Base-by-base conservation (phyloP, 2,888 invertebrate genomes). In the Epinotia ramella region DNA sequence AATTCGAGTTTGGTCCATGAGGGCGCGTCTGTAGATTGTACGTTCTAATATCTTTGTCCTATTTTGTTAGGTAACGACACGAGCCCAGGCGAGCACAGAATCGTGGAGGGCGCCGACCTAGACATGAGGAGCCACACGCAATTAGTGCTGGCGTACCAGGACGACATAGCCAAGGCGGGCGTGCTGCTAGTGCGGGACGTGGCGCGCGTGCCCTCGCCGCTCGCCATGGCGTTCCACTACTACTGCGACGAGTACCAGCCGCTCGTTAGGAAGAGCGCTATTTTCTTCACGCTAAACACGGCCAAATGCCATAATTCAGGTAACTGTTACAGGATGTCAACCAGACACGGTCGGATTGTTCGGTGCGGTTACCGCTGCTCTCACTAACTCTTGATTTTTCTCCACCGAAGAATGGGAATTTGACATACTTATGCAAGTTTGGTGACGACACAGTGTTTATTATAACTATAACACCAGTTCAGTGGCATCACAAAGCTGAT, bases 161-260 rank as follows among this genome's bases (percentile, higher is more conserved):
- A 84, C 5, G 88, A 88, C 40, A 84, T 94, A 0, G 81, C 84
- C 40, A 84, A 80, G 80, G 86, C 86, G 7, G 94, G 94, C 5
- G 91, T 93, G 24, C 86, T 95, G 88, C 83, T 94, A 2, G 89
- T 95, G 6, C 88, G 86, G 62, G 87, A 92, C 66, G 72, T 95
- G 6, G 91, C 91, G 24, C 85, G 80, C 20, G 81, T 94, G 2
- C 92, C 94, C 0, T 88, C 94, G 0, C 78, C 83, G 5, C 84
- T 94, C 1, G 94, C 94, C 0, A 94, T 93, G 92, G 94, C 94
- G 1, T 93, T 95, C 79, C 94, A 94, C 80, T 94, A 93, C 78
- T 94, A 93, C 78, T 94, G 94, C 77, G 94, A 95, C 81, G 95
- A 94, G 79, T 92, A 89, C 80, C 90, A 91, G 73, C 94, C 94